Conservation (phyloP, 2,113 vertebrate species). For the Echinops telfairi region DNA sequence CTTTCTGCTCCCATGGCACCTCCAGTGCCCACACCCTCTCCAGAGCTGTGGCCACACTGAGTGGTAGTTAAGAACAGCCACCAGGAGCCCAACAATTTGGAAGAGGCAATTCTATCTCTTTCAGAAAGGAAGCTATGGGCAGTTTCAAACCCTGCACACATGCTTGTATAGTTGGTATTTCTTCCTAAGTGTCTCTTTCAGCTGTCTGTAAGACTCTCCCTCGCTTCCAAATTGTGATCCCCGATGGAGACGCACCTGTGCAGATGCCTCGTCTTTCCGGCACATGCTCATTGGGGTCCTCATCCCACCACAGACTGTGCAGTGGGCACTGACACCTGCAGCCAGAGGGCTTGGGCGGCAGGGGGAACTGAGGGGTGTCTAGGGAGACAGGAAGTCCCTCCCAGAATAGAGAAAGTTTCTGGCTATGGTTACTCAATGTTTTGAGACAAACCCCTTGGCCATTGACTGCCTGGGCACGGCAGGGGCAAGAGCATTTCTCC, state of each 20-base stretch:
- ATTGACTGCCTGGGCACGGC: neutral
- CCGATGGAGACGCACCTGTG: accelerated
- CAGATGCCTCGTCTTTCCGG: accelerated
- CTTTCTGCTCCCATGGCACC: neutral
- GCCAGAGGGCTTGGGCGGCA: neutral
- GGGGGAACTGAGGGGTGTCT: no score
- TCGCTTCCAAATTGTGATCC: neutral
- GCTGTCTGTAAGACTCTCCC: neutral
- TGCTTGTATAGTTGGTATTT: neutral
- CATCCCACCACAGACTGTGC: no score
- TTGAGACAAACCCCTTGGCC: neutral
- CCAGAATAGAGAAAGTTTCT: neutral
- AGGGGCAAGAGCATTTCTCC: neutral
- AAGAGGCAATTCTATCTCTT: neutral
- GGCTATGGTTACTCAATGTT: neutral
- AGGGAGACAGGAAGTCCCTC: no score
- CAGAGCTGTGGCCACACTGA: constrained; percentile 5
- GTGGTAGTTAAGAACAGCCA: neutral
- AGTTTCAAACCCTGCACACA: neutral
- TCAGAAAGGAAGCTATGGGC: constrained; percentile 12
- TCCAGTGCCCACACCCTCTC: neutral
- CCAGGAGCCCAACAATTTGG: neutral
- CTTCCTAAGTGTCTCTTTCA: neutral
- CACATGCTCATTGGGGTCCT: accelerated
- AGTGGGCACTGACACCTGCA: neutral